Evolutionary conservation across 2,888 invertebrate species (phyloP), one percentile per base, ranked within the genome.

Genomic region (Hypolimnas misippus): DNA sequence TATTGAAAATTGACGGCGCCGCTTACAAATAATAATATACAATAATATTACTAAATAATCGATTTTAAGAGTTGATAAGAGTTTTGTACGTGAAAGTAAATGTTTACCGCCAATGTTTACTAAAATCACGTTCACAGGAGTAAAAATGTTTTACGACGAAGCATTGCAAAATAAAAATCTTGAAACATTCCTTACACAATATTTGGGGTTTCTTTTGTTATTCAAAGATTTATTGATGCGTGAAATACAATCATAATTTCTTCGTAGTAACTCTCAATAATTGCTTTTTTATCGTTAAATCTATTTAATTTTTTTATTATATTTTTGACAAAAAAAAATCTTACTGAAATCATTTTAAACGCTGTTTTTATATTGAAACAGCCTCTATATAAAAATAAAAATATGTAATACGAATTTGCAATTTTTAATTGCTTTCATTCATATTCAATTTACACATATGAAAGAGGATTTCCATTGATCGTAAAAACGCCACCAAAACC

Each of bases 1-100:
- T 63, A 66, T 77, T 76, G 75, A 62, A 64, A 73, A 69, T 66
- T 71, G 73, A 70, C 72, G 70, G 70, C 69, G 68, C 25, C 52
- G 21, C 35, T 46, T 16, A 53, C 52, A 38, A 14, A 35, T 46
- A 55, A 53, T 49, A 54, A 56, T 56, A 65, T 67, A 72, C 70
- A 66, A 66, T 8, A 29, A 49, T 12, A 10, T 49, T 29, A 29
- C 16, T 49, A 46, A 46, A 29, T 38, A n/a, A 38, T n/a, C 44
- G 12, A 5, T 0, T 5, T 2, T 12, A n/a, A 46, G 12, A 12
- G 5, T 21, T 19, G 2, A 12, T 12, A n/a, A 19, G 17, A 46
- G 59, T 69, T 55, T 71, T 12, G 44, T 5, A 46, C 4, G 17
- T 19, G 10, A 19, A 21, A 1, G 21, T 19, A 12, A 46, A 6